Evolutionary conservation across 2,113 vertebrate species (phyloP).

Genomic region (Helogale parvula): DNA sequence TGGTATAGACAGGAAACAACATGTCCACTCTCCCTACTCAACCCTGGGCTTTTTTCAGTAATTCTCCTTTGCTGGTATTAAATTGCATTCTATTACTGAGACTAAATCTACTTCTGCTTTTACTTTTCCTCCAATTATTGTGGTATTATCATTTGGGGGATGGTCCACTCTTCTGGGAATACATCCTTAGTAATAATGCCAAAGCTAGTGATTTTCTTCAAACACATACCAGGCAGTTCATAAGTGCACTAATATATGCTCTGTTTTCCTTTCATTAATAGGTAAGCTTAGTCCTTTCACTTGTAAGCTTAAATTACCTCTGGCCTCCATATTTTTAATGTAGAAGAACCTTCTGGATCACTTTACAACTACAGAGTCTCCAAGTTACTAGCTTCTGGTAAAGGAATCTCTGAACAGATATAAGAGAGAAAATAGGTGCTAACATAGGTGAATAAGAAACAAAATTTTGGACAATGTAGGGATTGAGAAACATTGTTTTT

Average conservation of each 20-base stretch:
- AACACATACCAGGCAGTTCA: accelerated
- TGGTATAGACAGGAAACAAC: accelerated
- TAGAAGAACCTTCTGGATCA: background rate
- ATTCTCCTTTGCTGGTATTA: background rate
- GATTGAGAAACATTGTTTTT: background rate
- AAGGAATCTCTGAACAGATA: background rate
- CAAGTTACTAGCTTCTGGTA: background rate
- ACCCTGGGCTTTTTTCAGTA: no score
- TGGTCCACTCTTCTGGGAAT: background rate
- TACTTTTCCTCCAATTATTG: background rate
- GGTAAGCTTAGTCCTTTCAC: background rate
- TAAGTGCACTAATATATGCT: accelerated
- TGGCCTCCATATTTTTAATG: background rate
- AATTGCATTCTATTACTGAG: accelerated
- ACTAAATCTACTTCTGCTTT: background rate
- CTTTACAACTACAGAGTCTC: background rate
- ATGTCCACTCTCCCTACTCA: accelerated
- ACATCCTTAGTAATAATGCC: background rate
- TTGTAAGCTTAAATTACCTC: background rate
- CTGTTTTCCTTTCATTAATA: background rate
- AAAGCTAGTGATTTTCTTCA: background rate
- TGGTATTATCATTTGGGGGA: background rate
- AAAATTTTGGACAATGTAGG: background rate
- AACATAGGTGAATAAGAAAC: background rate
- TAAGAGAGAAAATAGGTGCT: background rate